A percentile compares a stretch with the other conserved stretches of the same genome.
phyloP scores from a whole-genome alignment of 2,113 vertebrate species.

The Fukomys damarensis region DNA sequence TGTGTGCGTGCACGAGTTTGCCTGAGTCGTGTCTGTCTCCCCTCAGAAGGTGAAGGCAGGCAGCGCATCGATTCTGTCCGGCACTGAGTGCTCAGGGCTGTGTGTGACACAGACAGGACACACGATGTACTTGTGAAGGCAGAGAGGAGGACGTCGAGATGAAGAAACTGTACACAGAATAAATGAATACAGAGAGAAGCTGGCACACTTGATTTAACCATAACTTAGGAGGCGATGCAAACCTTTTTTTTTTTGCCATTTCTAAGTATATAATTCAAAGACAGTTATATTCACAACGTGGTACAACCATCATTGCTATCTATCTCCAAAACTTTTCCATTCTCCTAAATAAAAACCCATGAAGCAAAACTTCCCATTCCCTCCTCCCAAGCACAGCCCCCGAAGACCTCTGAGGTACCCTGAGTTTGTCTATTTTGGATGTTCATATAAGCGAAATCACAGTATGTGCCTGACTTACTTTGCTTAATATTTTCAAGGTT shows the following conservation, averaged over 20 bases:
- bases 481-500: not conserved
- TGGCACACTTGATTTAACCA: not conserved
- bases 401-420: not conserved
- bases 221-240: conserved; percentile 5
- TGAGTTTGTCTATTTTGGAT: not conserved
- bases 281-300: not conserved
- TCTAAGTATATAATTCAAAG: not conserved
- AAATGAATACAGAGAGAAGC: not conserved
- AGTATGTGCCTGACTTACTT: not conserved
- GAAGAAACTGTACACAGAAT: not conserved
- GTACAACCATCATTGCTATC: not conserved
- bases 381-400: not conserved
- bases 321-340: not conserved
- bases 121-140: not conserved
- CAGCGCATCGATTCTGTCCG: not conserved
- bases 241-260: not conserved
- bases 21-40: not conserved
- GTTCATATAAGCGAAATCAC: not conserved
- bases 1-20: too few species aligned
- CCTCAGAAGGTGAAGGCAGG: not conserved
- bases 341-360: not conserved
- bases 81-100: not conserved
- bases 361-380: not conserved
- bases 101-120: not conserved
- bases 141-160: not conserved